Base-by-base conservation (phyloP, 2,113 vertebrate genomes). In the Tricholaema leucomelas region DNA sequence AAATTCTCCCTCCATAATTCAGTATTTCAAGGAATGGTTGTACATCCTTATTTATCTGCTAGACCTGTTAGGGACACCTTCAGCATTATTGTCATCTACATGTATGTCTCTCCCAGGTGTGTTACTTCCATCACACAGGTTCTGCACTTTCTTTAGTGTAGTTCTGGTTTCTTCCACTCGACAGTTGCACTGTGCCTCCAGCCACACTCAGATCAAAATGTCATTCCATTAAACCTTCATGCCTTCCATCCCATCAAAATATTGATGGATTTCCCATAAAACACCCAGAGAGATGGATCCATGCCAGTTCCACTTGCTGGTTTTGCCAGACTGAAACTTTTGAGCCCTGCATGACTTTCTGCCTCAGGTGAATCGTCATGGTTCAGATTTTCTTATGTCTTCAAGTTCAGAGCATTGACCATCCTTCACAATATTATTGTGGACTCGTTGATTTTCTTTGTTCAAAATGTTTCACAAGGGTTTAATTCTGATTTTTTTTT, bases 201-300 rank as follows among this genome's bases (percentile, higher is more conserved):
- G 91, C 81, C 81, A 92, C 35, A 36, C 83, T 91, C 81, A 92
- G 75, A 95, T 92, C 94, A 95, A 95, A 95, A 94, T 2, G 4
- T 80, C 89, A 38, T 89, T 93, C 79, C 79, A 93, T 95, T 92
- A 94, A 96, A 93, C 85, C 93, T 96, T 93, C 81, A 92, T 95
- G 79, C 69, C 85, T 82, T 94, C 90, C 60, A 91, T 73, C 60
- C 91, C 67, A 91, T 87, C 85, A 95, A 95, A 95, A 92, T 95
- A 95, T 92, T 93, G 94, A 95, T 95, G 81, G 91, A 56, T 91
- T 93, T 94, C 67, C 75, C 85, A 80, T 76, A 92, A 91, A 92
- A 92, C 46, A 91, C 60, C 79, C 75, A 89, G 75, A 72, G 81
- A 95, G 78, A 69, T 59, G 46, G 92, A 93, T 55, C 83, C 69